A percentile compares a stretch with the other conserved stretches of the same genome.
Evolutionary conservation across 2,888 invertebrate genomes (phyloP).

Genomic region (Phorcus lineatus): DNA sequence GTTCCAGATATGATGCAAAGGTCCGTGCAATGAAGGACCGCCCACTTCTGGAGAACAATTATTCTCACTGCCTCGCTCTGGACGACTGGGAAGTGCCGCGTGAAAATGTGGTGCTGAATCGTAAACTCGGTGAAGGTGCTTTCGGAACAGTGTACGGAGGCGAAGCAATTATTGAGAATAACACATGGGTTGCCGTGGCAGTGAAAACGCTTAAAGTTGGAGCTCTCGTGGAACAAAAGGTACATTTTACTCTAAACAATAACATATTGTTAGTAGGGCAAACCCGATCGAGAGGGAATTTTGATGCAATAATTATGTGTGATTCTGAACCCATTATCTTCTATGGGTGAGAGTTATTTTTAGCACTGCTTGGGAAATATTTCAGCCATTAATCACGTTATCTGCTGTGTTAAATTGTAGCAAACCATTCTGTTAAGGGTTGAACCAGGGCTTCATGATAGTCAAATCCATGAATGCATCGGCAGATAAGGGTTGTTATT

Average conservation of each 20-base stretch:
- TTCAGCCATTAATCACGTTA: too few species aligned
- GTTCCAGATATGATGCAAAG: conserved; percentile 80
- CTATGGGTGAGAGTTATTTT: too few species aligned
- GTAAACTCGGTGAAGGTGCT: conserved; percentile 86
- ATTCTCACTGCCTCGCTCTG: conserved; percentile 77
- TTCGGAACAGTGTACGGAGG: conserved; percentile 95
- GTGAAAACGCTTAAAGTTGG: conserved; percentile 91
- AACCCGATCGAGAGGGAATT: too few species aligned
- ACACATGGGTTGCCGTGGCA: conserved; percentile 81
- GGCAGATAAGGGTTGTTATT: too few species aligned
- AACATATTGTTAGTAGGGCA: too few species aligned
- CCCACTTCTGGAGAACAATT: conserved; percentile 79
- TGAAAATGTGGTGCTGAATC: conserved; percentile 83
- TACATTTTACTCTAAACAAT: conserved; percentile 34
- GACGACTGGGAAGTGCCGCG: conserved; percentile 93
- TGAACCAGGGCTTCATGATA: too few species aligned
- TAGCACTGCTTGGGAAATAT: too few species aligned
- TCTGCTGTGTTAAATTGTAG: too few species aligned
- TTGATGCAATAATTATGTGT: too few species aligned
- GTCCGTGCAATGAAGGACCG: conserved; percentile 84
- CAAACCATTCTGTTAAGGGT: too few species aligned
- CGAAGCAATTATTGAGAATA: conserved; percentile 84
- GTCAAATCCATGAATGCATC: too few species aligned
- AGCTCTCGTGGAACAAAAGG: conserved; percentile 88
- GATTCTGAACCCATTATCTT: too few species aligned